Evolutionary conservation across 2,797 vertebrate genomes (phyloP), one percentile per base, ranked within the genome.

Genomic region (Argentina silus): DNA sequence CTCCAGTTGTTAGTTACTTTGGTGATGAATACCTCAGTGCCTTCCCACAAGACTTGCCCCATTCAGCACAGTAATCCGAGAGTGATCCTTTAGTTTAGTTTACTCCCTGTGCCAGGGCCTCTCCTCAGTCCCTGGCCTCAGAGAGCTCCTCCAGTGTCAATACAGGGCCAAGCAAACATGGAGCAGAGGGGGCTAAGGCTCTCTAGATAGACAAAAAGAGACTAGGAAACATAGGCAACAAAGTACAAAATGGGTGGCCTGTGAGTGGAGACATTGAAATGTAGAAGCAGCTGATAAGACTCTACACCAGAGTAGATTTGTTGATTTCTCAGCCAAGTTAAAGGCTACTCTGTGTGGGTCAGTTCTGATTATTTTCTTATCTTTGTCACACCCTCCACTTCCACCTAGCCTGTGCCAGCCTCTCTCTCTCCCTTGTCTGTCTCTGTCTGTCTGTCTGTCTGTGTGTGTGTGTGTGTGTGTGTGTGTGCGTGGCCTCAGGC

Each of bases 21-120:
- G 61, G 61, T 63, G 61, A 63, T 63, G 61, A 63, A 63, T 63
- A 63, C 14, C 61, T 27, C n/a, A 14, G 15, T 1, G 14, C n/a
- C 23, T 60, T 27, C 57, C 11, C 23, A 60, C 57, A 60, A 27
- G 57, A 27, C 23, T 23, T 27, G 61, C 42, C 14, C 61, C 36
- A 63, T 63, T 63, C 15, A 63, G 36, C 14, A 6, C 7, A 44
- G 23, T 63, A 63, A 63, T 63, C 61, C 61, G 7, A 10, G 27
- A 44, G 61, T 11, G 61, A 63, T 23, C 60, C 36, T 44, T n/a
- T n/a, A n/a, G n/a, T n/a, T n/a, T n/a, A n/a, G n/a, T 43, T 21
- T 11, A 19, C 56, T 11, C 19, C 27, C 9, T 27, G 3, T 59
- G 19, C 11, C 57, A 27, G 57, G 12, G n/a, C n/a, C n/a, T n/a